A percentile compares a stretch with the other conserved stretches of the same genome.
Evolutionary conservation across 2,888 invertebrate genomes (phyloP).

Genomic region (Mamestra brassicae): DNA sequence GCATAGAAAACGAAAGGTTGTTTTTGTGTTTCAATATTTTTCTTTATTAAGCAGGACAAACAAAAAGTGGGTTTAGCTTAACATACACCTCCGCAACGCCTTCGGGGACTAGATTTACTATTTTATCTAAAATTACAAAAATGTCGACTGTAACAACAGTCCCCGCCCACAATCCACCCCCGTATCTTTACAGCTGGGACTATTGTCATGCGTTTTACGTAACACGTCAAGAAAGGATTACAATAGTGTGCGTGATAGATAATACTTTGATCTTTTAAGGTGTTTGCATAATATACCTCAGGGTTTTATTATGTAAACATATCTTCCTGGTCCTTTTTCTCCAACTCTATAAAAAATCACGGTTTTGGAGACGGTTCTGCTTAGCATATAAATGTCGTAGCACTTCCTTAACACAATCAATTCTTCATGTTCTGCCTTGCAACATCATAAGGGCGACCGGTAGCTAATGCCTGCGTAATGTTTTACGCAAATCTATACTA

Average conservation of each 20-base stretch:
- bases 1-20: too few species aligned
- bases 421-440: too few species aligned
- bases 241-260: constrained; percentile 56
- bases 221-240: constrained; percentile 47
- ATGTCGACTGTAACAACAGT: background rate
- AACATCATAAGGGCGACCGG: too few species aligned
- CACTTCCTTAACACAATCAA: too few species aligned
- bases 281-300: constrained; percentile 25
- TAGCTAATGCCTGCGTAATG: too few species aligned
- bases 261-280: constrained; percentile 39
- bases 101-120: background rate
- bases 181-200: constrained; percentile 20
- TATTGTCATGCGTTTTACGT: constrained; percentile 46
- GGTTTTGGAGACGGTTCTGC: background rate
- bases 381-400: background rate
- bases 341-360: constrained; percentile 8
- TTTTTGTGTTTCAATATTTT: background rate
- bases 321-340: background rate
- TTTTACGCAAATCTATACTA: too few species aligned
- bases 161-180: background rate
- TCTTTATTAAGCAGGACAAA: background rate
- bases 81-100: background rate
- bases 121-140: background rate
- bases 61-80: background rate
- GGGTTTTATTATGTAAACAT: constrained; percentile 14